These are phyloP conservation scores for Tenthredo mesomela DNA, from an alignment of 2,888 invertebrate genomes.

Conservation along the genomic window DNA sequence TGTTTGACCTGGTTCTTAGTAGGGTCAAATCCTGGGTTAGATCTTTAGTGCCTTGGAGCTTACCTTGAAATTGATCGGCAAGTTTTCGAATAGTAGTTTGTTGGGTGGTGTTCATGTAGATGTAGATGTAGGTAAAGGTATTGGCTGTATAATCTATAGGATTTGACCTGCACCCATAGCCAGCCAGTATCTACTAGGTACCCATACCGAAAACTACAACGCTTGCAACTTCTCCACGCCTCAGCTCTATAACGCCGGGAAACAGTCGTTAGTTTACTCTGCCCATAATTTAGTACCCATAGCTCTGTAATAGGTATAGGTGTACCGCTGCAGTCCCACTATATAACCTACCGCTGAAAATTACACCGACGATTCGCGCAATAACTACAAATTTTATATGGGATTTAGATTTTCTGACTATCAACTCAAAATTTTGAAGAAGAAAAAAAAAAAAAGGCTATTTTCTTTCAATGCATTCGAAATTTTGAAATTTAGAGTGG, in stretches of 20 bases:
- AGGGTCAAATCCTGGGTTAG: constrained; percentile 13
- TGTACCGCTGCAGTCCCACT: background rate
- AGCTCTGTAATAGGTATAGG: background rate
- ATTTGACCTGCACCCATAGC: constrained; percentile 4
- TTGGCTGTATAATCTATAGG: background rate
- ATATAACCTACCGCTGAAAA: background rate
- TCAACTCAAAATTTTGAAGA: background rate
- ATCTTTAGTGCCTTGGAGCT: background rate
- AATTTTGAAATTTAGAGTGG: too few relatives aligned
- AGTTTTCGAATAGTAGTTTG: background rate
- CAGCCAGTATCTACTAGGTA: background rate
- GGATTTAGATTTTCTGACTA: background rate
- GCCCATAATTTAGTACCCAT: constrained; percentile 33
- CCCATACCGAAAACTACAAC: constrained; percentile 38
- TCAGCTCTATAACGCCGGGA: background rate
- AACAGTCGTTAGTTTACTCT: constrained; percentile 47
- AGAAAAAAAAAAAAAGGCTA: background rate
- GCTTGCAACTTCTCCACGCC: constrained; percentile 27
- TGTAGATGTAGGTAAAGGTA: background rate
- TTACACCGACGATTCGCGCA: constrained; percentile 6
- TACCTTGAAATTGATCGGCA: constrained; percentile 12
- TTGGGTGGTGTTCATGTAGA: background rate
- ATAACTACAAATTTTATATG: background rate
- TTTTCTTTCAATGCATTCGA: too few relatives aligned
- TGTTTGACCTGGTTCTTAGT: constrained; percentile 10